Evolutionary conservation across 2,797 vertebrate species (phyloP).

Genomic region (Pelochelys cantorii): DNA sequence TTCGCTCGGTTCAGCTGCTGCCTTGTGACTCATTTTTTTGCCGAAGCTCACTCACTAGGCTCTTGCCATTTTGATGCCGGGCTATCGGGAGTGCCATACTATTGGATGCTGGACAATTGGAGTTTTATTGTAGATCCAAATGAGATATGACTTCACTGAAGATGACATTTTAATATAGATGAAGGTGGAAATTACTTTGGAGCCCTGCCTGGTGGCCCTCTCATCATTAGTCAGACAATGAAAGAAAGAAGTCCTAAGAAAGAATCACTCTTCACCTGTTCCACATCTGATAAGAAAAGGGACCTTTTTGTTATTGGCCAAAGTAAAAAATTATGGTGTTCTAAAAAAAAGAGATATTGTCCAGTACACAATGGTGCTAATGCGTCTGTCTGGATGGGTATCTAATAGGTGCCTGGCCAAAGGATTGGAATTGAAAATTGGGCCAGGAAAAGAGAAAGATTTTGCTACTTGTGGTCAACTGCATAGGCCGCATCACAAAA

Average conservation of each 20-base stretch:
- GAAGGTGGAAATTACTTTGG: neutral
- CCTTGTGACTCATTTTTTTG: too few species aligned
- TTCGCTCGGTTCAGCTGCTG: too few species aligned
- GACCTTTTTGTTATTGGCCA: neutral
- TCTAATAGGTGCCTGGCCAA: neutral
- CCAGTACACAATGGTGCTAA: neutral
- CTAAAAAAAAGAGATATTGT: neutral
- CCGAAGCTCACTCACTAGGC: too few species aligned
- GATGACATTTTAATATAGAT: neutral
- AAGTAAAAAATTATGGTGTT: neutral
- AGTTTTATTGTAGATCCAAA: neutral
- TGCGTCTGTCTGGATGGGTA: neutral
- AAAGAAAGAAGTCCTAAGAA: neutral
- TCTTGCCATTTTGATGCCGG: too few species aligned
- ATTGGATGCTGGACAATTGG: too few species aligned
- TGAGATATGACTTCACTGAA: neutral
- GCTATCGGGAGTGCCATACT: too few species aligned
- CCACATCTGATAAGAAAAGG: neutral
- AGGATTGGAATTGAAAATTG: neutral
- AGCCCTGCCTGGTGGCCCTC: neutral
- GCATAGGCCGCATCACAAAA: neutral
- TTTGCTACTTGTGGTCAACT: neutral
- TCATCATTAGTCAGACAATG: neutral
- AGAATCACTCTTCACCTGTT: neutral
- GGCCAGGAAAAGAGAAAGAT: neutral